Percentiles rank a stretch among this genome's conserved stretches.
Evolutionary conservation across 2,797 vertebrate species (phyloP).

Genomic region (Limosa lapponica): DNA sequence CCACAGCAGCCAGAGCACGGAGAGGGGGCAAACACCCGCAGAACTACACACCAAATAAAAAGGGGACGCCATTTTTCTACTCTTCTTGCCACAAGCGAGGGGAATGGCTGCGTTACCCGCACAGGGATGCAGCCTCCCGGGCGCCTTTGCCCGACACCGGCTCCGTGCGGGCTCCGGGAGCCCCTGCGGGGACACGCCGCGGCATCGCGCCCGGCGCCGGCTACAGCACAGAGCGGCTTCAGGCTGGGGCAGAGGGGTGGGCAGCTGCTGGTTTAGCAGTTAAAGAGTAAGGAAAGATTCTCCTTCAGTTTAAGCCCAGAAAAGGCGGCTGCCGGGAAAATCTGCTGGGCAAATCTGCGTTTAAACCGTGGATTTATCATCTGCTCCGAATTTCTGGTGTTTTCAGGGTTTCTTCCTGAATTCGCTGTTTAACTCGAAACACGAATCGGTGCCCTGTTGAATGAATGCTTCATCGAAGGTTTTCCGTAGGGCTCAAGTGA

Average conservation of each 20-base stretch:
- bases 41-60: neutral
- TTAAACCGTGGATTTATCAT: neutral
- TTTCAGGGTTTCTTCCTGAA: neutral
- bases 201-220: neutral
- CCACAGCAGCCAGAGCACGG: neutral
- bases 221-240: neutral
- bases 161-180: neutral
- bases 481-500: neutral
- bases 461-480: neutral
- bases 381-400: neutral
- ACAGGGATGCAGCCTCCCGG: too few relatives aligned
- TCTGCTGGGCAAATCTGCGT: neutral
- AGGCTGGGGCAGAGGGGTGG: neutral
- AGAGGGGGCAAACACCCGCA: neutral
- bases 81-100: neutral
- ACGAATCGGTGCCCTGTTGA: neutral
- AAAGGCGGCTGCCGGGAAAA: neutral
- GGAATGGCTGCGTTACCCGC: neutral
- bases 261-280: neutral
- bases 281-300: neutral
- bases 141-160: neutral
- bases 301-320: neutral
- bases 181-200: neutral
- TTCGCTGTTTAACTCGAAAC: neutral
- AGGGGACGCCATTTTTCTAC: neutral